These are phyloP conservation scores for Drosophila cardini DNA, from an alignment of 1,140 invertebrate species.

Conservation along the genomic window DNA sequence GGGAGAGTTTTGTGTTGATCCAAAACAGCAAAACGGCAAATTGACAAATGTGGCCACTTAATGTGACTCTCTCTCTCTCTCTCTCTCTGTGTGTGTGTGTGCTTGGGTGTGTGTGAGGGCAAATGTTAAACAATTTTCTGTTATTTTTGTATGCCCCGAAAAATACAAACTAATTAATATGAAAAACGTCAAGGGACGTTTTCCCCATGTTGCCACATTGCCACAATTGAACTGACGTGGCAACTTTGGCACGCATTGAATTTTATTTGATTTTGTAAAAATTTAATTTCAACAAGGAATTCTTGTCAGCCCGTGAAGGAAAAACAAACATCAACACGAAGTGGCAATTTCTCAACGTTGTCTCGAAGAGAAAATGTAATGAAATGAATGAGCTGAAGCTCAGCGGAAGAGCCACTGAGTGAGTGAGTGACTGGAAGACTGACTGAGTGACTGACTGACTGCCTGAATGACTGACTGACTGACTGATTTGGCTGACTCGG, in stretches of 20 bases:
- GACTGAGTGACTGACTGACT: slow-evolving; percentile 15
- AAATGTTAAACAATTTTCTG: slow-evolving; percentile 79
- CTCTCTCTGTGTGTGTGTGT: no score
- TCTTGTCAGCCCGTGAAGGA: slow-evolving; percentile 48
- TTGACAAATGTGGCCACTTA: slow-evolving; percentile 82
- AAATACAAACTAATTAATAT: slow-evolving; percentile 83
- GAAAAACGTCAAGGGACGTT: slow-evolving; percentile 50
- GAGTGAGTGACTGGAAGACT: slow-evolving; percentile 6
- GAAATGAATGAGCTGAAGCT: slow-evolving; percentile 45
- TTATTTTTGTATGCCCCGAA: slow-evolving; percentile 68
- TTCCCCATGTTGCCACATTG: slow-evolving; percentile 19
- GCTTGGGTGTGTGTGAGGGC: slow-evolving; percentile 31
- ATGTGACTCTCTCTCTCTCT: slow-evolving; percentile 64
- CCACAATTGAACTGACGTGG: slow-evolving; percentile 8
- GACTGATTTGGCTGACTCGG: slow-evolving; percentile 48
- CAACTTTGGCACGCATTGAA: slow-evolving; percentile 66
- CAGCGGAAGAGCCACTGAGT: slow-evolving; percentile 31
- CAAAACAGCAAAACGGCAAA: slow-evolving; percentile 63
- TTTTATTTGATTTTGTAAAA: slow-evolving; percentile 83
- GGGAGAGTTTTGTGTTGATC: slow-evolving; percentile 36
- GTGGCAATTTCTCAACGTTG: slow-evolving; percentile 74
- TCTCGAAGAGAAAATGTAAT: slow-evolving; percentile 31
- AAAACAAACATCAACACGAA: slow-evolving; percentile 47
- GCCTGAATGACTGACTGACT: slow-evolving; percentile 40
- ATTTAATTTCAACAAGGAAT: slow-evolving; percentile 81